phyloP scores from a whole-genome alignment of 2,797 vertebrate genomes.

The Acomys russatus region DNA sequence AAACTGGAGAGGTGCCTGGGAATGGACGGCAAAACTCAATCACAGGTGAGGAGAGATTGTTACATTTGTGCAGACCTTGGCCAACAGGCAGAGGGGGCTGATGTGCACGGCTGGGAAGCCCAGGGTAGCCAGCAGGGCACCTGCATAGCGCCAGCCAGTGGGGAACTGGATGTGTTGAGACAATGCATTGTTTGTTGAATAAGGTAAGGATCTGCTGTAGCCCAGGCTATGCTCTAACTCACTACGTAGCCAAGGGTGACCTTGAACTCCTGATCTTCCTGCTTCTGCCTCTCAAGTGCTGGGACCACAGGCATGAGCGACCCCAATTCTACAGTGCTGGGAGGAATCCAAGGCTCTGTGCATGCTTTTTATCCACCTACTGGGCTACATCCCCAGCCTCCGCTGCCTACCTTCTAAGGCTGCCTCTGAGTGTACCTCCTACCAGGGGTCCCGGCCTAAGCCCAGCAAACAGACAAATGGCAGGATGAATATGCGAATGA shows the following conservation, averaged over 20 bases:
- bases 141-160: accelerated
- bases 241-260: neutral
- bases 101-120: accelerated
- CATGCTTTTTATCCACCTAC: neutral
- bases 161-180: neutral
- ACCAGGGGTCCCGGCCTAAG: accelerated
- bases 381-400: neutral
- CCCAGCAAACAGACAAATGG: accelerated
- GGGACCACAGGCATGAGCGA: neutral
- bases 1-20: accelerated
- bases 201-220: neutral
- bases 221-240: neutral
- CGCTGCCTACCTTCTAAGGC: accelerated
- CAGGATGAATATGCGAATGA: accelerated
- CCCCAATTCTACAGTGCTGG: neutral
- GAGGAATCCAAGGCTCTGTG: neutral
- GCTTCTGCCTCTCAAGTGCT: neutral
- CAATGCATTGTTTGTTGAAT: neutral
- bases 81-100: accelerated
- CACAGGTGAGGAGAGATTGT: neutral
- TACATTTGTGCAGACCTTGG: accelerated
- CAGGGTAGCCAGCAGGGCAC: accelerated
- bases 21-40: accelerated
- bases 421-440: accelerated
- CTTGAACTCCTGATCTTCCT: neutral